These are phyloP conservation scores for Tanytarsus gracilentus DNA, from an alignment of 2,888 invertebrate species.

Conservation along the genomic window DNA sequence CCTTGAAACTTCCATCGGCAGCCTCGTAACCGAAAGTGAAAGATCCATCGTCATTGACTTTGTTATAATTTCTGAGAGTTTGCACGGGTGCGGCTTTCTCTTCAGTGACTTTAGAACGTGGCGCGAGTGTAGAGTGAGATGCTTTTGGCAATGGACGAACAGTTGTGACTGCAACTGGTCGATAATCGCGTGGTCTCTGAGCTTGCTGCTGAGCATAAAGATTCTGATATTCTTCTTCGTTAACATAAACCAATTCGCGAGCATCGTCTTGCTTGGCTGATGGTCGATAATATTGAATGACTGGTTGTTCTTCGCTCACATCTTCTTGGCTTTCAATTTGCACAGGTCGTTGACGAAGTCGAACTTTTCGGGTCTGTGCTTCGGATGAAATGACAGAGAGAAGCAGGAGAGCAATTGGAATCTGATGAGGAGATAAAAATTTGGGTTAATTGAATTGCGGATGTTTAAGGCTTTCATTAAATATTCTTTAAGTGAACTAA, in stretches of 20 bases:
- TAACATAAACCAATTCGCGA: conserved; percentile 40
- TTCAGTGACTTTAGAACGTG: conserved; percentile 49
- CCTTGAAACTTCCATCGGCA: conserved; percentile 78
- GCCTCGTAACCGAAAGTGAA: conserved; percentile 61
- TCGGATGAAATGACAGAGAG: conserved; percentile 5
- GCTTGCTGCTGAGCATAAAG: conserved; percentile 44
- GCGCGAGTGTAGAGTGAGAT: conserved; percentile 34
- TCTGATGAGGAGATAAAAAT: too few species aligned
- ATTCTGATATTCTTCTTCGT: conserved; percentile 45
- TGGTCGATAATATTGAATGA: conserved; percentile 43
- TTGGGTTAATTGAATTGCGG: not conserved
- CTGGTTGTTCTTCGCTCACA: conserved; percentile 37
- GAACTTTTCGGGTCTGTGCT: conserved; percentile 6
- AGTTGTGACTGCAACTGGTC: conserved; percentile 33
- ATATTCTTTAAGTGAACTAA: too few species aligned
- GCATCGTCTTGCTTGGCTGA: conserved; percentile 36
- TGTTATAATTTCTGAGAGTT: conserved; percentile 74
- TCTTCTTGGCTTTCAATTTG: conserved; percentile 23
- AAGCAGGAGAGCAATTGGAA: not conserved
- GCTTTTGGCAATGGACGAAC: conserved; percentile 34
- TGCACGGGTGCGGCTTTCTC: conserved; percentile 66
- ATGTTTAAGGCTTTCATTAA: too few species aligned
- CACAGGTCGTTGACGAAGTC: conserved; percentile 12
- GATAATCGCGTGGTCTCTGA: conserved; percentile 33
- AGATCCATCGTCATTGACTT: conserved; percentile 55